Evolutionary conservation across 2,888 invertebrate genomes (phyloP).

Genomic region (Eilema griseolum): DNA sequence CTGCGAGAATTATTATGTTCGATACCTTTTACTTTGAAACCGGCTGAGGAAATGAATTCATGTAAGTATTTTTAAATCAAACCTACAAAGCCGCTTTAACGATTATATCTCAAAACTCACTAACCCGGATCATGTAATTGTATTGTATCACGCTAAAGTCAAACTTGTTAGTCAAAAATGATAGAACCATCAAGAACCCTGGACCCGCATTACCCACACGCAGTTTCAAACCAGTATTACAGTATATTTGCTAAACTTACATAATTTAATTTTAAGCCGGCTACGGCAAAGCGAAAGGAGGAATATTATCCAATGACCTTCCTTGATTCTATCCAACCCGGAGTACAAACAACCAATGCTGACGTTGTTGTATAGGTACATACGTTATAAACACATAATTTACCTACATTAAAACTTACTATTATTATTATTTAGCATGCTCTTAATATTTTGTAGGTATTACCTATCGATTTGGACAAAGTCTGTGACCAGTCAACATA

Average conservation of each 20-base stretch:
- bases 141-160: constrained; percentile 44
- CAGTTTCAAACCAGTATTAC: neutral
- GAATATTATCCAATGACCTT: neutral
- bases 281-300: too few species aligned
- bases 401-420: neutral
- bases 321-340: neutral
- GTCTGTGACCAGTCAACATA: neutral
- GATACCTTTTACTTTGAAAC: constrained; percentile 29
- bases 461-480: neutral
- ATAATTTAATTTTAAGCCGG: neutral
- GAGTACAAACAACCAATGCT: neutral
- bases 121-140: constrained; percentile 46
- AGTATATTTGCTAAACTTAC: neutral
- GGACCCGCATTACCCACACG: neutral
- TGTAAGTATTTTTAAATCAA: constrained; percentile 25
- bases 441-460: neutral
- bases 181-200: neutral
- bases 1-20: constrained; percentile 25
- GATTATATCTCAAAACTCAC: constrained; percentile 46
- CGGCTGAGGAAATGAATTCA: constrained; percentile 34
- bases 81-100: constrained; percentile 36
- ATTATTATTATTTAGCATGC: constrained; percentile 7
- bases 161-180: neutral
- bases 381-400: neutral
- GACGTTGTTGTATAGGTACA: neutral